A percentile compares a stretch with the other conserved stretches of the same genome.
These are phyloP conservation scores for Leptarthrus brevirostris DNA, from an alignment of 2,888 invertebrate genomes.

Conservation along the genomic window DNA sequence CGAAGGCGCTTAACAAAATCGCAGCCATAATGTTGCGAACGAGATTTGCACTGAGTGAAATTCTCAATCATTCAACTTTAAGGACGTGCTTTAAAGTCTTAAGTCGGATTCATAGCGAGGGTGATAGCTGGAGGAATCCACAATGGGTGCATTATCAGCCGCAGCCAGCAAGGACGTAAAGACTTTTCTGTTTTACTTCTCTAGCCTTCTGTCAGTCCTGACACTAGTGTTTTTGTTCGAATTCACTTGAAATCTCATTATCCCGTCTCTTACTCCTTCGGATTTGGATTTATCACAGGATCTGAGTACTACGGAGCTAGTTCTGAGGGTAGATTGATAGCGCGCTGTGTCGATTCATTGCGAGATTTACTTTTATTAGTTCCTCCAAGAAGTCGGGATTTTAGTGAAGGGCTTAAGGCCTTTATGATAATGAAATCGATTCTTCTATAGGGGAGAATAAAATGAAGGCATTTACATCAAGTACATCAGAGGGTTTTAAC, in stretches of 20 bases:
- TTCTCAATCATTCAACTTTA: constrained; percentile 43
- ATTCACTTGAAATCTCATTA: constrained; percentile 47
- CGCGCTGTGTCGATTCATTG: constrained; percentile 33
- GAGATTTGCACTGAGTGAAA: constrained; percentile 26
- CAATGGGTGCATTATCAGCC: constrained; percentile 47
- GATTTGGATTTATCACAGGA: constrained; percentile 31
- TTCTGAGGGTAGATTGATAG: constrained; percentile 43
- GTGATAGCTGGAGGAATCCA: constrained; percentile 20
- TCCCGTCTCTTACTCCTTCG: constrained; percentile 23
- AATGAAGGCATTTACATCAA: too few relatives aligned
- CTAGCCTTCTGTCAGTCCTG: constrained; percentile 22
- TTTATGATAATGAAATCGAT: constrained; percentile 45
- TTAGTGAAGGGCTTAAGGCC: constrained; percentile 29
- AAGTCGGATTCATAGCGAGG: constrained; percentile 24
- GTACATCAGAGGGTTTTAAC: too few relatives aligned
- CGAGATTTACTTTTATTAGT: constrained; percentile 46
- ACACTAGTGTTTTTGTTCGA: constrained; percentile 41
- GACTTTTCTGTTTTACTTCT: constrained; percentile 25
- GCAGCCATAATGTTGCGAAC: background rate
- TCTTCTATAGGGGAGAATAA: background rate
- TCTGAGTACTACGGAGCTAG: constrained; percentile 19
- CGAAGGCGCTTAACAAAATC: background rate
- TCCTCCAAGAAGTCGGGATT: constrained; percentile 34
- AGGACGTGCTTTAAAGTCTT: constrained; percentile 46
- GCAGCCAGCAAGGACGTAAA: constrained; percentile 41